Percentiles rank a stretch among this genome's conserved stretches.
Conservation (phyloP, 2,113 vertebrate species). For the Panurus biarmicus region DNA sequence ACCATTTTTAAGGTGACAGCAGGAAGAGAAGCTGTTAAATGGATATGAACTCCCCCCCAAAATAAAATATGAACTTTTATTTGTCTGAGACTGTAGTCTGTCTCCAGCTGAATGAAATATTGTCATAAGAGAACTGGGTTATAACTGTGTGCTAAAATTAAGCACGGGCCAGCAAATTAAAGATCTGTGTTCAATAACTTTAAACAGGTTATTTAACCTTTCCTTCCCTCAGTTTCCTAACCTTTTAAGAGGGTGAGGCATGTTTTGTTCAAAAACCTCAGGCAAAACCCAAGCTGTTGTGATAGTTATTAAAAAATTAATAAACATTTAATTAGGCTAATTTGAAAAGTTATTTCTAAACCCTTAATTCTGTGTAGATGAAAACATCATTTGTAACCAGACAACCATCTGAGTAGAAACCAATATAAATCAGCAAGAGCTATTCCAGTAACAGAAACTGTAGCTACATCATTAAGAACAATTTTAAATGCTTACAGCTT, state of each 20-base stretch:
- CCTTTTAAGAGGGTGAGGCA: not conserved
- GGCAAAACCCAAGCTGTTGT: not conserved
- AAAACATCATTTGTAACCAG: slow-evolving; percentile 36
- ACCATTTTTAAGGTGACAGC: not conserved
- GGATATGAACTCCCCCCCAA: not conserved
- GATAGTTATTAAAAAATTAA: slow-evolving; percentile 11
- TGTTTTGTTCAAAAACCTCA: not conserved
- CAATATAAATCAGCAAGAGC: slow-evolving; percentile 37
- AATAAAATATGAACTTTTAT: not conserved
- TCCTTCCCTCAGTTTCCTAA: not conserved
- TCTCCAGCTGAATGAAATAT: not conserved
- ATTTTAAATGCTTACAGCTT: slow-evolving; percentile 42
- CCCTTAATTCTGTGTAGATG: slow-evolving; percentile 1
- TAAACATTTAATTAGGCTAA: slow-evolving; percentile 31
- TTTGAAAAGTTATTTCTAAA: slow-evolving; percentile 9
- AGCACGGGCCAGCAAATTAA: not conserved
- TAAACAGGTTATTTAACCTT: not conserved
- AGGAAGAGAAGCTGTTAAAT: not conserved
- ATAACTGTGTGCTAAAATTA: not conserved
- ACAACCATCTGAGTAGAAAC: slow-evolving; percentile 25
- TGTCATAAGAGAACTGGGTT: not conserved
- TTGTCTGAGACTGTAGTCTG: not conserved
- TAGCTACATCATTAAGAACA: slow-evolving; percentile 34
- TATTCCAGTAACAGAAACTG: slow-evolving; percentile 15
- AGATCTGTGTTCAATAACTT: not conserved